Evolutionary conservation across 2,797 vertebrate species (phyloP).

Genomic region (Spinus olivaceus): DNA sequence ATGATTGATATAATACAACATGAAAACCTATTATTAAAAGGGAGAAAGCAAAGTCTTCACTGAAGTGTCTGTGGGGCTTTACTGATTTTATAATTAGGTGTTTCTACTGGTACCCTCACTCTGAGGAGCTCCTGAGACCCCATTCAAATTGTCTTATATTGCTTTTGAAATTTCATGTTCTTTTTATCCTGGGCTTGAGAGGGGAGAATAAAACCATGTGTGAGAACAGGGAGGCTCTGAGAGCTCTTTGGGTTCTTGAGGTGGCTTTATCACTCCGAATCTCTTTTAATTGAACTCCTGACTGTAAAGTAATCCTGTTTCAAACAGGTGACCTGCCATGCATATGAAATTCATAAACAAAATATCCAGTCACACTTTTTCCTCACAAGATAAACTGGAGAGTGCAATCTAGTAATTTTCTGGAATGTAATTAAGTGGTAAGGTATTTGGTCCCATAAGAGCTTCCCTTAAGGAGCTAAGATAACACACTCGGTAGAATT

Average conservation of each 20-base stretch:
- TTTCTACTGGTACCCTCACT: background rate
- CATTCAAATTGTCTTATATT: background rate
- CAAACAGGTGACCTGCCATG: background rate
- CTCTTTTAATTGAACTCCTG: background rate
- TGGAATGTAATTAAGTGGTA: conserved; percentile 21
- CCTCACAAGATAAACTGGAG: background rate
- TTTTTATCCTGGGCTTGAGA: background rate
- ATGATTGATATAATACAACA: background rate
- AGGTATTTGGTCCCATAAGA: background rate
- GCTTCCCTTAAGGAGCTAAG: background rate
- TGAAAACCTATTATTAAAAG: background rate
- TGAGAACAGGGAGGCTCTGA: background rate
- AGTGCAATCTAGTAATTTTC: conserved; percentile 9
- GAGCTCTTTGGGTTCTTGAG: background rate
- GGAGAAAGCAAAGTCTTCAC: background rate
- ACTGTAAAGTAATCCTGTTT: background rate
- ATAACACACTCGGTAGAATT: background rate
- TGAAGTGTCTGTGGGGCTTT: background rate
- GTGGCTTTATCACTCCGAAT: background rate
- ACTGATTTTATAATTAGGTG: background rate
- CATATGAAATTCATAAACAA: background rate
- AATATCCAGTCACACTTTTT: background rate
- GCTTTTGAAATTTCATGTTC: background rate
- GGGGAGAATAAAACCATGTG: background rate
- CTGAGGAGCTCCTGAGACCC: background rate